phyloP scores from a whole-genome alignment of 2,797 vertebrate genomes.

The Octomys mimax region DNA sequence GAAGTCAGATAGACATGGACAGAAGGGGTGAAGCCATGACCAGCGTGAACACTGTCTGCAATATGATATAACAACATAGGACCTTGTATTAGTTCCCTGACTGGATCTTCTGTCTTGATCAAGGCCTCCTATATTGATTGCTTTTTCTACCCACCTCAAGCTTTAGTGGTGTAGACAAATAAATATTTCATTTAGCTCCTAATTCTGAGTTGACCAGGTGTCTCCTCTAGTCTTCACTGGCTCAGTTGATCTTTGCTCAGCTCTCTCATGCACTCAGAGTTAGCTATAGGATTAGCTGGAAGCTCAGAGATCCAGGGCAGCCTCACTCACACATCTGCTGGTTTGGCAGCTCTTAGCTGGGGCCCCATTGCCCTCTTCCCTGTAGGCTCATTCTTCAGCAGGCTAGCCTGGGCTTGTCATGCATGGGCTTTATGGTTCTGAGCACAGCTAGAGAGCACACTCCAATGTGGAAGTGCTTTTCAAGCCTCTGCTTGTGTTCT shows the following conservation, averaged over 20 bases:
- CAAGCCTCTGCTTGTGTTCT: not conserved
- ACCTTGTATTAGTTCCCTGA: not conserved
- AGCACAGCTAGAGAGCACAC: not conserved
- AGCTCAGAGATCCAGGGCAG: not conserved
- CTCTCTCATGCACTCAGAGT: not conserved
- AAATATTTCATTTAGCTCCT: conserved; percentile 44
- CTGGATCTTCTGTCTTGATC: conserved; percentile 20
- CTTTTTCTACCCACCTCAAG: conserved; percentile 27
- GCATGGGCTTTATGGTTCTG: not conserved
- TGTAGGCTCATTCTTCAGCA: not conserved
- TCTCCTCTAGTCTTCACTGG: not conserved
- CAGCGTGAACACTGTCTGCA: not conserved
- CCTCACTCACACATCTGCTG: not conserved
- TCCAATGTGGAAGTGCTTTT: not conserved
- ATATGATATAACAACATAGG: not conserved
- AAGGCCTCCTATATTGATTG: not conserved
- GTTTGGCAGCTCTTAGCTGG: not conserved
- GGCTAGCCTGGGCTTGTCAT: not conserved
- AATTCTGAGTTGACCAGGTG: conserved; percentile 15
- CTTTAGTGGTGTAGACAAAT: not conserved
- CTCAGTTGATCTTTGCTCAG: conserved; percentile 26
- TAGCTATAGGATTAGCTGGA: not conserved
- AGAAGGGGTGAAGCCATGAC: not conserved
- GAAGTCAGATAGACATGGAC: not conserved
- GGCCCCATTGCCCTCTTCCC: not conserved